Evolutionary conservation across 2,888 invertebrate genomes (phyloP).

Genomic region (Colostygia pectinataria): DNA sequence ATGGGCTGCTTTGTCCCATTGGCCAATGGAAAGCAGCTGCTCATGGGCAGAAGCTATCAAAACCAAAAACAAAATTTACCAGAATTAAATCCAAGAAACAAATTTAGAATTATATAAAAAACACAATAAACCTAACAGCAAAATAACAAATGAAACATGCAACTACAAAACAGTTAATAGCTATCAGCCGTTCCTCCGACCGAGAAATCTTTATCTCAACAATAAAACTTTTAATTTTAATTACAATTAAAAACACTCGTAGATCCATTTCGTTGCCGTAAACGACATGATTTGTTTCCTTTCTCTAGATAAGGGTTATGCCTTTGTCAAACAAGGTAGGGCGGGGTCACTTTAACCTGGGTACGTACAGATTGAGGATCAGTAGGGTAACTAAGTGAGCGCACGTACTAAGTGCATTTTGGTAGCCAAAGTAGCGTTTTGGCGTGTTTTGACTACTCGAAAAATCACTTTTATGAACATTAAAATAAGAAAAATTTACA

Average conservation of each 20-base stretch:
- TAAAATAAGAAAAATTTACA: too few species aligned
- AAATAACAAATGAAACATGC: conserved; percentile 1
- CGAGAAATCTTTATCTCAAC: conserved; percentile 30
- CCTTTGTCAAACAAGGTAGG: background rate
- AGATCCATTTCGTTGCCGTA: conserved; percentile 25
- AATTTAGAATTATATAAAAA: background rate
- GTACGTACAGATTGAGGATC: background rate
- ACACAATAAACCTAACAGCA: background rate
- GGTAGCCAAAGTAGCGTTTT: too few species aligned
- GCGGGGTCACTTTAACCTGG: background rate
- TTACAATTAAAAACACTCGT: conserved; percentile 34
- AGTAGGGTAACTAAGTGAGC: too few species aligned
- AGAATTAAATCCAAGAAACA: background rate
- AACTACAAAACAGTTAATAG: conserved; percentile 14
- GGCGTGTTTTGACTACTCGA: too few species aligned
- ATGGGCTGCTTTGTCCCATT: too few species aligned
- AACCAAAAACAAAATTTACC: too few species aligned
- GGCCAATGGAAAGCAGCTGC: too few species aligned
- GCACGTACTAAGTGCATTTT: too few species aligned
- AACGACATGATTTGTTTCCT: conserved; percentile 23
- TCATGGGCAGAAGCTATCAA: too few species aligned
- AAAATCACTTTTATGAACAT: too few species aligned
- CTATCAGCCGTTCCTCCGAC: conserved; percentile 26
- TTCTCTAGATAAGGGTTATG: conserved; percentile 17
- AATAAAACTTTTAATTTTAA: conserved; percentile 36